phyloP scores from a whole-genome alignment of 2,113 vertebrate species.

The Neoarius graeffei region DNA sequence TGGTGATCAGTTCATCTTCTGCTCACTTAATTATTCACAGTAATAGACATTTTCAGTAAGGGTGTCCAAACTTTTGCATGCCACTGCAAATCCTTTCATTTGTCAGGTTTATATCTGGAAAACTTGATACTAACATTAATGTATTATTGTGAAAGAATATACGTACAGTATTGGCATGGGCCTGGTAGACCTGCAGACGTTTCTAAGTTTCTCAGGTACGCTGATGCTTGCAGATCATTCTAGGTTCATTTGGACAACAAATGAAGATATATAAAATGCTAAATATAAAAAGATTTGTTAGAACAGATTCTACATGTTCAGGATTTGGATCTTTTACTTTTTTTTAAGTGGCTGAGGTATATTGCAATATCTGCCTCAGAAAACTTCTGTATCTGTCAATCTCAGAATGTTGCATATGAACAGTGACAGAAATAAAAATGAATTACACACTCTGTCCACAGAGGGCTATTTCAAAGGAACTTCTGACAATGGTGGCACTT shows the following conservation, averaged over 20 bases:
- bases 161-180: not conserved
- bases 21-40: too few species aligned
- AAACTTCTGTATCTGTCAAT: not conserved
- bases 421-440: conserved; percentile 41
- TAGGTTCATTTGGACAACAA: not conserved
- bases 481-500: too few species aligned
- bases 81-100: too few species aligned
- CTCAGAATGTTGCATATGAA: conserved; percentile 31
- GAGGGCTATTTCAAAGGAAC: not conserved
- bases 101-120: not conserved
- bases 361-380: not conserved
- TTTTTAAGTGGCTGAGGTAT: not conserved
- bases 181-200: not conserved
- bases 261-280: not conserved
- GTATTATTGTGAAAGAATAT: not conserved
- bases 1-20: too few species aligned
- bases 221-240: not conserved
- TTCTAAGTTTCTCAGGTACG: not conserved
- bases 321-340: not conserved
- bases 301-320: not conserved
- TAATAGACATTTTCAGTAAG: too few species aligned
- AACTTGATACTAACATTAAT: not conserved
- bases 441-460: not conserved
- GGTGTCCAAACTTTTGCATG: too few species aligned
- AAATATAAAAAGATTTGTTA: not conserved